Evolutionary conservation across 2,797 vertebrate genomes (phyloP), one percentile per base, ranked within the genome.

Genomic region (Enteromius fasciolatus): DNA sequence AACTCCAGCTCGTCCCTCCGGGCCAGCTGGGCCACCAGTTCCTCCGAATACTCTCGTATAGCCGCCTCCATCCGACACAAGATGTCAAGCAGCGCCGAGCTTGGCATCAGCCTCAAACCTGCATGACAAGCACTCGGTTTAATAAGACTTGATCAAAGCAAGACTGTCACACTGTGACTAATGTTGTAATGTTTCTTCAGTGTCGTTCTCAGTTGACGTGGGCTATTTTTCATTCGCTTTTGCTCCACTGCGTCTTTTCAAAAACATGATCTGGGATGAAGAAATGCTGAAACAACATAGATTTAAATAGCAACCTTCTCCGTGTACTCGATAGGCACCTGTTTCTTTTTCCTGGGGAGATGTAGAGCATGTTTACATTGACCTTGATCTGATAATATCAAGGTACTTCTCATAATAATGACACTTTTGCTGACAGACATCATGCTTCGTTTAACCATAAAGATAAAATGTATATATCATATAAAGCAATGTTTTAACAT

Each of bases 1-100:
- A 97, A 98, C 87, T 97, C 97, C 88, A 97, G 94, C 94, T 98
- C 97, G 0, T 98, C 97, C 0, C 97, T 93, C 39, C 94, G 94
- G n/a, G 96, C 97, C 91, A 98, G 91, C 93, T 98, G 96, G n/a
- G 94, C 92, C 78, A 98, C 95, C 87, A 98, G 94, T 87, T 98
- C 97, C 91, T 97, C 97, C 0, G 96, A 98, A 91, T 95, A 97
- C 85, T 96, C 95, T 0, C 94, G 93, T 89, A 97, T 97, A 48
- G 96, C 92, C 0, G 89, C 90, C 87, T 98, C 95, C 77, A 98
- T 93, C 36, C 95, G 93, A 15, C 94, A 94, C 91, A 98, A 93
- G 85, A 97, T 93, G 80, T 96, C 94, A 0, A 88, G 86, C 74
- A 98, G 92, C 0, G 94, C 92, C 0, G 93, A 90, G 74, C 90